Base-by-base conservation (phyloP, 2,888 invertebrate genomes). In the Cheilosia impressa region DNA sequence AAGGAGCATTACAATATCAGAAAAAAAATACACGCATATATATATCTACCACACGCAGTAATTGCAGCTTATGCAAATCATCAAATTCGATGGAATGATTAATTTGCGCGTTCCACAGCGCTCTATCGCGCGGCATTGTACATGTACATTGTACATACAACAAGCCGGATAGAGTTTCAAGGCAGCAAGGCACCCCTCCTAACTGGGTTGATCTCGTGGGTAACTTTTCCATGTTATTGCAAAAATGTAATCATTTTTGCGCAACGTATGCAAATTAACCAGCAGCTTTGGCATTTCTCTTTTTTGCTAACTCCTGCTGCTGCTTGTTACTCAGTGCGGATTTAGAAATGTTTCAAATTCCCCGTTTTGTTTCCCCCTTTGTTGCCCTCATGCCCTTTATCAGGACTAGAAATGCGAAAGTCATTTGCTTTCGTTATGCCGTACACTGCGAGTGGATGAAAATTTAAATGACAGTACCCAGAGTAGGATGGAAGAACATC, bases 181-280 rank as follows among this genome's bases (percentile, higher is more conserved):
- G 38, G 38, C 38, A 83, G 78, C 73, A 13, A 38, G 38, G 38
- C 38, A 83, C 83, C 83, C 83, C 83, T 79, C 68, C 43, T 76
- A 65, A 62, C 58, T 47, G 27, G 41, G 38, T 38, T 43, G 77
- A 82, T 77, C 71, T 66, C 68, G 50, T 73, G 79, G 57, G 57
- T 57, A 62, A 63, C 22, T 73, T 68, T 24, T 60, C 45, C 27
- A 53, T 71, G 65, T 60, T 72, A 78, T 83, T 83, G 78, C 72
- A 57, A 83, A 78, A 71, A 68, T 79, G 55, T 55, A 52, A 68
- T 63, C 72, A 62, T 78, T 83, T 83, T 73, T 68, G 78, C 72
- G 43, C 72, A 78, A 68, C 73, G 78, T 83, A 82, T 83, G 83
- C 83, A 83, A 83, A 83, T 83, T 78, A 73, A 78, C 83, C 63